These are phyloP conservation scores for Heliconius ismenius DNA, from an alignment of 2,888 invertebrate species.

Conservation along the genomic window DNA sequence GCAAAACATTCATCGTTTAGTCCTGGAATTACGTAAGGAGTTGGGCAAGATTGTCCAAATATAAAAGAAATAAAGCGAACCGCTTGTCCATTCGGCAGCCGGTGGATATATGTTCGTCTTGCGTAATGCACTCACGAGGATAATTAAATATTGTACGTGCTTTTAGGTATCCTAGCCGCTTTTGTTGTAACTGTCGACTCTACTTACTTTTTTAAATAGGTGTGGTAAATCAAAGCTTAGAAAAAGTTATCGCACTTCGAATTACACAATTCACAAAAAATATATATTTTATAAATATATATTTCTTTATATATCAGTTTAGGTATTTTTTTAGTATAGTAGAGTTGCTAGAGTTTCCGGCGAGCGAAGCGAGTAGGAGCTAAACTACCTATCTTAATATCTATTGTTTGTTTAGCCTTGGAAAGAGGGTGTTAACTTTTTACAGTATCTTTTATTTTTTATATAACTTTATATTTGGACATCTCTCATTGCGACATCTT, in stretches of 20 bases:
- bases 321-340: no score
- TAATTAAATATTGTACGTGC: slow-evolving; percentile 44
- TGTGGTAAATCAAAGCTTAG: no score
- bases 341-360: neutral
- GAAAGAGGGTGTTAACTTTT: no score
- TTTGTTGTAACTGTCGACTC: neutral
- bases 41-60: slow-evolving; percentile 73
- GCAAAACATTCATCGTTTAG: slow-evolving; percentile 69
- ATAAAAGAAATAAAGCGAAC: slow-evolving; percentile 65
- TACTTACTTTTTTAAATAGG: neutral
- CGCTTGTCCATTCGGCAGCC: slow-evolving; percentile 57
- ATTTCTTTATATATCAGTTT: no score
- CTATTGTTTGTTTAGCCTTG: no score
- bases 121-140: slow-evolving; percentile 62
- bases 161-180: slow-evolving; percentile 3
- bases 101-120: slow-evolving; percentile 63
- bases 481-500: no score
- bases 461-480: no score
- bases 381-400: no score
- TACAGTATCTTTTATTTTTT: no score
- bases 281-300: neutral
- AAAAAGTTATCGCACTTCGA: neutral
- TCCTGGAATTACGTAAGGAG: slow-evolving; percentile 73
- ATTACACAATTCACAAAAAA: neutral
- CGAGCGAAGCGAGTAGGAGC: no score